Base-by-base conservation (phyloP, 2,797 vertebrate genomes). In the Gallinago stenura region DNA sequence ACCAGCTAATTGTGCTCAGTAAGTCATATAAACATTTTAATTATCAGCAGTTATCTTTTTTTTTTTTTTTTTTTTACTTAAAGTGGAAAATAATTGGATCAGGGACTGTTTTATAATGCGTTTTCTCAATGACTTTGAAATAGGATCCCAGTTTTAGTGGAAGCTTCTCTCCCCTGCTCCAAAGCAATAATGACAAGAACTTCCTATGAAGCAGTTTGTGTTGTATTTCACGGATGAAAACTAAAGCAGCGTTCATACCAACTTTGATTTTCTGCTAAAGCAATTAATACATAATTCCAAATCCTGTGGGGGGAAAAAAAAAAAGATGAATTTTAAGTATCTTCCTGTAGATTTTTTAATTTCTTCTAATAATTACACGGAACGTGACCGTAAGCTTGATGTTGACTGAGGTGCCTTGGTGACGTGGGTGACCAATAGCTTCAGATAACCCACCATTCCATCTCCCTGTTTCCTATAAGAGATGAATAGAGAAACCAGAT, bases 301-400 rank as follows among this genome's bases (percentile, higher is more conserved):
- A 76, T 89, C 22, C 30, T 31, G 10, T 2, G 0, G 31, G 10
- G 2, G 0, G 3, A 37, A 1, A 6, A 50, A 33, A 39, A 7
- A 22, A 26, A 5, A 30, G 33, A 28, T 12, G 1, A 48, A 53
- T 83, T 86, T 71, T 15, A 75, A 60, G 33, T 64, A 48, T 10
- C 68, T 76, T 79, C 4, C 10, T 11, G 2, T 18, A 48, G 35
- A 41, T 6, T 33, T 86, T 61, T 7, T 1, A 57, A 37, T 69
- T 2, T 46, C 4, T 64, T 76, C 24, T 48, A 17, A n/a, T 48
- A 48, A 12, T 48, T 24, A 48, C 12, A 24, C 1, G 30, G 53
- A 78, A 48, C 14, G 35, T 41, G 35, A 83, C 31, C 41, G 28
- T 20, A 66, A 54, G 20, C 75, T 82, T 82, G 31, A 11, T 84